Percentiles rank a stretch among this genome's conserved stretches.
Conservation (phyloP, 2,113 vertebrate species). For the Crotalus viridis region DNA sequence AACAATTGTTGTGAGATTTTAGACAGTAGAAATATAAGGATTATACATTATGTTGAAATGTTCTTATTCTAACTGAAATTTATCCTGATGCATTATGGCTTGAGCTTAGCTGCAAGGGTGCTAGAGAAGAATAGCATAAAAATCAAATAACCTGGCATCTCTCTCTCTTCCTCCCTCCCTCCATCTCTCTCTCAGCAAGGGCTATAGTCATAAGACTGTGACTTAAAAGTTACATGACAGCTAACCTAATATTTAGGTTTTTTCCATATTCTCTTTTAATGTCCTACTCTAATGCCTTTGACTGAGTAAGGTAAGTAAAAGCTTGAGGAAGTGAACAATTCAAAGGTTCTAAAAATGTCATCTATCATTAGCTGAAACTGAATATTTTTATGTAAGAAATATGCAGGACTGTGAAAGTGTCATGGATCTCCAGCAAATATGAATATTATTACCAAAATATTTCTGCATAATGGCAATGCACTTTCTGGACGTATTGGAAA, state of each 20-base stretch:
- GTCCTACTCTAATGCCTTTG: no score
- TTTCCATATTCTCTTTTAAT: no score
- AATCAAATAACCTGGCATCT: no score
- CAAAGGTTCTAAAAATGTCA: neutral
- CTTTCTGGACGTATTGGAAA: neutral
- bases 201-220: no score
- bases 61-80: no score
- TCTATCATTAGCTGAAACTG: neutral
- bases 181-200: neutral
- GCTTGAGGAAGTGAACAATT: no score
- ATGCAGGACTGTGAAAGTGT: neutral
- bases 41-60: neutral
- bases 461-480: neutral
- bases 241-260: no score
- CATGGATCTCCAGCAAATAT: neutral
- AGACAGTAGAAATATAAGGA: neutral
- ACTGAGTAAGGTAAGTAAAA: no score
- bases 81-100: no score
- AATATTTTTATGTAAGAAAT: neutral
- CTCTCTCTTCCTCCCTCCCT: neutral
- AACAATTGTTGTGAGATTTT: constrained; percentile 6
- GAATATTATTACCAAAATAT: neutral
- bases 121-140: no score
- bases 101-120: no score
- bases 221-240: no score